phyloP scores from a whole-genome alignment of 2,113 vertebrate species.

The Chrysemys picta region DNA sequence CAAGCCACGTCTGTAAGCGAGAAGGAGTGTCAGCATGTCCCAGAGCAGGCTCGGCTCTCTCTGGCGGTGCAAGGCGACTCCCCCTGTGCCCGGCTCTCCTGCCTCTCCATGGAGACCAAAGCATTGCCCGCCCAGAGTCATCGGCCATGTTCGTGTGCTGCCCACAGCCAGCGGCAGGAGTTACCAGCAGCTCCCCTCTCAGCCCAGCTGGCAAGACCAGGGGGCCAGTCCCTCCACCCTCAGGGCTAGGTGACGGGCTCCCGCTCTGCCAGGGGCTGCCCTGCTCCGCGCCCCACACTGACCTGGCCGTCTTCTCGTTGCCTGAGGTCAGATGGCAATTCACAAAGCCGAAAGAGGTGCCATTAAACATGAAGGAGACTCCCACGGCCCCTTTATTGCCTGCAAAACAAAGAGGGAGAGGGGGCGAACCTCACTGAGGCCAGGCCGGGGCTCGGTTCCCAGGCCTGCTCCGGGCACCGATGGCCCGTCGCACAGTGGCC shows the following conservation, averaged over 20 bases:
- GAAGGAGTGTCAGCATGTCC: neutral
- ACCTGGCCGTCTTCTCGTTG: slow-evolving; percentile 96
- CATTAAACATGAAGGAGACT: slow-evolving; percentile 97
- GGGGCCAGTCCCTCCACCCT: neutral
- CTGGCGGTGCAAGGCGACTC: neutral
- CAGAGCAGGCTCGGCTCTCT: neutral
- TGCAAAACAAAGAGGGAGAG: slow-evolving; percentile 31
- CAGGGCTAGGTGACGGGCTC: neutral
- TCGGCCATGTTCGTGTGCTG: neutral
- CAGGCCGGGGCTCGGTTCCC: too few relatives aligned
- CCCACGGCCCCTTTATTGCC: slow-evolving; percentile 97
- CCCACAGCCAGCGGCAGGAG: neutral
- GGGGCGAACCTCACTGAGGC: too few relatives aligned
- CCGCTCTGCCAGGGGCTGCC: too few relatives aligned
- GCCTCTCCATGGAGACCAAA: too few relatives aligned
- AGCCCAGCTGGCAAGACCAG: neutral
- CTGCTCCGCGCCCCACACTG: neutral
- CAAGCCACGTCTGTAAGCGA: neutral
- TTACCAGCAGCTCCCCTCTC: neutral
- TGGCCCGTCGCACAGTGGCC: accelerated
- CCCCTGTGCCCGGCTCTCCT: neutral
- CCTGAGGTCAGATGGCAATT: slow-evolving; percentile 97
- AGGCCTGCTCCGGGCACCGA: neutral
- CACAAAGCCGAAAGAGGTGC: slow-evolving; percentile 96
- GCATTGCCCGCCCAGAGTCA: too few relatives aligned